Evolutionary conservation across 1,140 invertebrate genomes (phyloP), one percentile per base, ranked within the genome.

Genomic region (Oncopodura yosiiana): DNA sequence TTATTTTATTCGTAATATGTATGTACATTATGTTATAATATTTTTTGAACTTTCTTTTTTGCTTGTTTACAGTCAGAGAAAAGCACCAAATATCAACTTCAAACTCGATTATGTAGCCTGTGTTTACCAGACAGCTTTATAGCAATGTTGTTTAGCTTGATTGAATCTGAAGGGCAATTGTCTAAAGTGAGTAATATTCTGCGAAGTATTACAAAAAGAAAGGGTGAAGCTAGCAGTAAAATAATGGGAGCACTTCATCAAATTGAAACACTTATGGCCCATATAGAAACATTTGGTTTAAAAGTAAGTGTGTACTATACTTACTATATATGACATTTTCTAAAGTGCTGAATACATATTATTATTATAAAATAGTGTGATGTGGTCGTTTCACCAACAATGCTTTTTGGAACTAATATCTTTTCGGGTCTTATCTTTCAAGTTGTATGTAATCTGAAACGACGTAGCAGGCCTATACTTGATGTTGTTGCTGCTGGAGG

Each of bases 371-470:
- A n/a, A n/a, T n/a, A 81, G 78, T 79, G 73, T 68, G 75, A 77
- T 26, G 74, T 81, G 3, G 70, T 76, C 2, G 70, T 86, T 14
- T 73, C 73, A 27, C 78, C 83, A 9, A 76, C 81, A 36, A 68
- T 84, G 55, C 73, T 81, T 0, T 79, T 80, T 64, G 81, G 81
- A 54, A 70, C 78, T 24, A 70, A 77, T 52, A 76, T 82, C 52
- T 82, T 81, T 64, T 82, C 78, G 18, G 83, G 84, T 0, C 72
- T 86, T 61, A 78, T 84, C 49, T 86, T 77, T 69, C 81, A 87
- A 70, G 76, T 87, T 59, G 76, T 79, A 1, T 78, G 75, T 60
- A 77, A 82, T 57, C 66, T 77, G 18, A 78, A 75, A 44, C 74
- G 72, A 39, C 81, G 78, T 66, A 74, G 72, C 63, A 72, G 74